These are phyloP conservation scores for Dermolepida albohirtum DNA, from an alignment of 2,888 invertebrate genomes.

Conservation along the genomic window DNA sequence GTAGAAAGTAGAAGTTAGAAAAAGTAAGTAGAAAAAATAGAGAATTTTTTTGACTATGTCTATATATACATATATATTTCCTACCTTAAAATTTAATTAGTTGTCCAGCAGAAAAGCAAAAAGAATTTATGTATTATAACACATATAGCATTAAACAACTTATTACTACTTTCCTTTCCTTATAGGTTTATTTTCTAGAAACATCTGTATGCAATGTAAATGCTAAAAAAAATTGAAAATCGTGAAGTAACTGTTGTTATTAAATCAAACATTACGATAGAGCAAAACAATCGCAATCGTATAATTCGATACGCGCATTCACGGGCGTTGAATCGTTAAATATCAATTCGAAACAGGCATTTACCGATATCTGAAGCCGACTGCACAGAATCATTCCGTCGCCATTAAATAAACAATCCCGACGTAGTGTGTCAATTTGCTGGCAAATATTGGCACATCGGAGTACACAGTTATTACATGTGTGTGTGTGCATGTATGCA, in stretches of 20 bases:
- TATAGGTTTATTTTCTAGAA: too few species aligned
- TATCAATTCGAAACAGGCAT: slow-evolving; percentile 19
- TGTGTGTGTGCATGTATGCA: background rate
- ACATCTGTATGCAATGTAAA: too few species aligned
- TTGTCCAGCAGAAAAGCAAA: too few species aligned
- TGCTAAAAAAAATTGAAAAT: background rate
- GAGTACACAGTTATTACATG: background rate
- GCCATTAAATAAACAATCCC: slow-evolving; percentile 24
- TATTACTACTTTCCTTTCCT: too few species aligned
- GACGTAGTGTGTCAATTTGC: slow-evolving; percentile 26
- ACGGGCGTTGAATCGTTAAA: slow-evolving; percentile 12
- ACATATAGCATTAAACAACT: too few species aligned
- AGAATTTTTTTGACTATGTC: too few species aligned
- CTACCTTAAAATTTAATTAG: too few species aligned
- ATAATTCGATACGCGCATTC: slow-evolving; percentile 1
- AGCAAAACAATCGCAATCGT: slow-evolving; percentile 2
- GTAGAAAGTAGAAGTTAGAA: too few species aligned
- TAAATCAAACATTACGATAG: background rate
- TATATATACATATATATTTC: too few species aligned
- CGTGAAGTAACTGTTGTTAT: background rate
- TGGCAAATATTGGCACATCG: slow-evolving; percentile 27
- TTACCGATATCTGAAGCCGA: slow-evolving; percentile 9
- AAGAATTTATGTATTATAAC: too few species aligned
- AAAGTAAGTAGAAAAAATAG: too few species aligned
- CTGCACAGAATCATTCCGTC: background rate